Evolutionary conservation across 2,797 vertebrate genomes (phyloP).

Genomic region (Heteromormyrus szaboi): DNA sequence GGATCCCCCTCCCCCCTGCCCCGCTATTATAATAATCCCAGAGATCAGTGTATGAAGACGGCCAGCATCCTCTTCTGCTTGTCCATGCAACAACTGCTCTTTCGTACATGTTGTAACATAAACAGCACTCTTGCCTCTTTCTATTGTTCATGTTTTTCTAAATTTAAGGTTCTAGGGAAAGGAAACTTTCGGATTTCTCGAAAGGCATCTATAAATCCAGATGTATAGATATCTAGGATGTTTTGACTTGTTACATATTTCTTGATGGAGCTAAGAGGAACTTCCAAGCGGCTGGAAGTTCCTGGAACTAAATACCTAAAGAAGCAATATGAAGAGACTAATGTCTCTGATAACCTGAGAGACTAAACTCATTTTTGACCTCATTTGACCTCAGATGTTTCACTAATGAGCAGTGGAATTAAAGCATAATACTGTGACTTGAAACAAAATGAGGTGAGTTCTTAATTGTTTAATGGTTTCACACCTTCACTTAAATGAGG

Average conservation of each 20-base stretch:
- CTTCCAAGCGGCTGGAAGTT: not conserved
- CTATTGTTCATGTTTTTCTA: not conserved
- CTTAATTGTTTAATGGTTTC: not conserved
- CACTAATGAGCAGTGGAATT: not conserved
- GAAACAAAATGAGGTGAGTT: not conserved
- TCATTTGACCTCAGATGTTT: not conserved
- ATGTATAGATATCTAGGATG: constrained; percentile 14
- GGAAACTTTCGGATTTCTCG: not conserved
- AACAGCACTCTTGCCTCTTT: not conserved
- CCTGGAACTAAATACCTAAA: not conserved
- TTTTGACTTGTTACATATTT: constrained; percentile 26
- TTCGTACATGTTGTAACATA: not conserved
- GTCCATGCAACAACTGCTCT: not conserved
- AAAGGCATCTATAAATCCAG: constrained; percentile 17
- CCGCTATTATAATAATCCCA: constrained; percentile 1
- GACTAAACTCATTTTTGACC: not conserved
- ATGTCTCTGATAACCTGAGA: not conserved
- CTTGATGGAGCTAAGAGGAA: not conserved
- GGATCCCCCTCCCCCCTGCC: not conserved
- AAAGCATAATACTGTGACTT: not conserved
- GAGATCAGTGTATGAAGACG: not conserved
- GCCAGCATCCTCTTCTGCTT: not conserved
- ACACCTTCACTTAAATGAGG: not conserved
- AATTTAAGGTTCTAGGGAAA: not conserved
- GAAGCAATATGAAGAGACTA: not conserved